Evolutionary conservation across 2,888 invertebrate genomes (phyloP), one percentile per base, ranked within the genome.

Genomic region (Chaetoderma sp.): DNA sequence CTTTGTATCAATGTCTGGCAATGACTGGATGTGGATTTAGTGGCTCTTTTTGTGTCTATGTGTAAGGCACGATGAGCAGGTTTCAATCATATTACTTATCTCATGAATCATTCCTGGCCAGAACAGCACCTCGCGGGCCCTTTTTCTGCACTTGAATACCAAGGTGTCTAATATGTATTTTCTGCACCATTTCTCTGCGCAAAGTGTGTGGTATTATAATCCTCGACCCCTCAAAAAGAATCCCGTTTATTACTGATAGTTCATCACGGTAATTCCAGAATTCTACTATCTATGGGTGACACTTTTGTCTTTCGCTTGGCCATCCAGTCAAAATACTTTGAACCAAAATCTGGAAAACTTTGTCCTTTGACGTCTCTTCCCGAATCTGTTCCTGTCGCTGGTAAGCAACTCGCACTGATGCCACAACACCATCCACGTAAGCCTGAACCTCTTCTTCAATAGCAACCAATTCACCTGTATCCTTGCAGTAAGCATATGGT

Each of bases 61-160:
- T n/a, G n/a, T n/a, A n/a, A n/a, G n/a, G n/a, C n/a, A n/a, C n/a
- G n/a, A n/a, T n/a, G n/a, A n/a, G n/a, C n/a, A n/a, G n/a, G n/a
- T n/a, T n/a, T n/a, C n/a, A n/a, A n/a, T n/a, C n/a, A n/a, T n/a
- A n/a, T n/a, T n/a, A n/a, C n/a, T n/a, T 47, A 3, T 47, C 25
- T 47, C 49, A 47, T 6, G 4, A 47, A 21, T 4, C 25, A 25
- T 64, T 50, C 54, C 50, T 8, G 50, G 49, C 63, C 67, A 67
- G 52, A 63, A 60, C 27, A 67, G 18, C 5, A 58, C 47, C 50
- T 67, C 67, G 8, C 60, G 32, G 23, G 63, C 56, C 47, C 60
- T n/a, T 16, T 23, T 13, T 47, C 56, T 64, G 36, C 63, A 68
- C 57, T 69, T 63, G 13, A 18, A 33, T 50, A 8, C 63, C 67